Evolutionary conservation across 2,113 vertebrate genomes (phyloP), one percentile per base, ranked within the genome.

Genomic region (Cinclus cinclus): DNA sequence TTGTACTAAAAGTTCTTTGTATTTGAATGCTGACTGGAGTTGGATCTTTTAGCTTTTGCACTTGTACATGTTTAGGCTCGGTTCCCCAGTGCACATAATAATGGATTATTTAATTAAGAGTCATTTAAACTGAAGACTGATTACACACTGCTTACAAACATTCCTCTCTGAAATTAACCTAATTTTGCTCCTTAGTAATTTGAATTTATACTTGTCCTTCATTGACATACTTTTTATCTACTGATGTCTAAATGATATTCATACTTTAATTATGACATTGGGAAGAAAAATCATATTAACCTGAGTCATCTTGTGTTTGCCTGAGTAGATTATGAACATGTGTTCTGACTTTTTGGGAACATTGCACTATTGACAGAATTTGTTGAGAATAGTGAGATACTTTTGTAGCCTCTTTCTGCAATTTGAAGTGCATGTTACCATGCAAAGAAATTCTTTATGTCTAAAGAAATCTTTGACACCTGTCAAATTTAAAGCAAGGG

Each of bases 21-120:
- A 20, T 90, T 58, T 78, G 81, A 86, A 95, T 63, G 49, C 44
- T 78, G 73, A 90, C 94, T 75, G 83, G 49, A 80, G 58, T 41
- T 94, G 69, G 55, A 84, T 87, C 60, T 96, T 75, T 90, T 85
- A 94, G 69, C 49, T 92, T 94, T 70, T 60, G 19, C 25, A 52
- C 60, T 97, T 96, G 90, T 92, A 84, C 97, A 76, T 95, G 97
- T 97, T 96, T 90, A 94, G 96, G 86, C 97, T 98, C 24, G 84
- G 90, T 89, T 94, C 95, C 74, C 86, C 76, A 62, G 63, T 55
- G 64, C 96, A 91, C 62, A 62, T 97, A 91, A 96, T 94, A 96
- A 96, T 95, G 97, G 96, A 97, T 97, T 81, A 91, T 92, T 97
- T 98, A 97, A 98, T 97, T 97, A 96, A 96, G 90, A 97, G 96